phyloP scores from a whole-genome alignment of 2,888 invertebrate genomes.

The Panzeria rudis region DNA sequence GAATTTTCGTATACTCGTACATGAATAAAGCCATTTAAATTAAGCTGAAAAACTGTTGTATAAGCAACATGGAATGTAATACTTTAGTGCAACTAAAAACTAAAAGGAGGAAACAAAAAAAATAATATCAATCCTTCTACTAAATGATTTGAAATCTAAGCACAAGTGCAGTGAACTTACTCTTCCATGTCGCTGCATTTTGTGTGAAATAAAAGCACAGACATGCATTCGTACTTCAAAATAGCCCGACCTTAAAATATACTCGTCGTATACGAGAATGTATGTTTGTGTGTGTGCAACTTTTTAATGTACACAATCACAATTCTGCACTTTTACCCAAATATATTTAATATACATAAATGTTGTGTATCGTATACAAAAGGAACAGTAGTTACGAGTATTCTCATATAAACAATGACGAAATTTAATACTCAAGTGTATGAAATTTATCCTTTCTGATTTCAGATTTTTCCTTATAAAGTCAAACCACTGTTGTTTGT shows the following conservation, averaged over 20 bases:
- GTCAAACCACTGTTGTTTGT: conserved; percentile 13
- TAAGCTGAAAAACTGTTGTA: conserved; percentile 60
- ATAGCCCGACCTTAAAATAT: conserved; percentile 58
- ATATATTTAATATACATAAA: conserved; percentile 26
- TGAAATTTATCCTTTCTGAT: conserved; percentile 60
- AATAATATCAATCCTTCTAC: conserved; percentile 59
- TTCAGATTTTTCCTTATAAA: conserved; percentile 33
- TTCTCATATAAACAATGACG: conserved; percentile 49
- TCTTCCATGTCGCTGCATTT: conserved; percentile 66
- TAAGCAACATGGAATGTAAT: conserved; percentile 55
- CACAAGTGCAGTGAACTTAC: conserved; percentile 69
- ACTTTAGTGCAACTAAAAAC: conserved; percentile 8
- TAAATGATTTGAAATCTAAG: conserved; percentile 68
- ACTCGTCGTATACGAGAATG: neutral
- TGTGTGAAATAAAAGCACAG: conserved; percentile 60
- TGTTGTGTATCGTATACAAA: conserved; percentile 2
- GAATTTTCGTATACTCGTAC: neutral
- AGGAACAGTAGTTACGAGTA: conserved; percentile 27
- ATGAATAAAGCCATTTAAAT: conserved; percentile 47
- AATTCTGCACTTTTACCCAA: conserved; percentile 33
- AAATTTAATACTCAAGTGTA: conserved; percentile 60
- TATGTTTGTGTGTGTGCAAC: neutral
- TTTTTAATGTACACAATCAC: conserved; percentile 54
- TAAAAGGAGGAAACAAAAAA: neutral
- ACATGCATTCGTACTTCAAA: conserved; percentile 54